A percentile compares a stretch with the other conserved stretches of the same genome.
Conservation (phyloP, 1,140 invertebrate genomes). For the Ceratosolen solmsi region DNA sequence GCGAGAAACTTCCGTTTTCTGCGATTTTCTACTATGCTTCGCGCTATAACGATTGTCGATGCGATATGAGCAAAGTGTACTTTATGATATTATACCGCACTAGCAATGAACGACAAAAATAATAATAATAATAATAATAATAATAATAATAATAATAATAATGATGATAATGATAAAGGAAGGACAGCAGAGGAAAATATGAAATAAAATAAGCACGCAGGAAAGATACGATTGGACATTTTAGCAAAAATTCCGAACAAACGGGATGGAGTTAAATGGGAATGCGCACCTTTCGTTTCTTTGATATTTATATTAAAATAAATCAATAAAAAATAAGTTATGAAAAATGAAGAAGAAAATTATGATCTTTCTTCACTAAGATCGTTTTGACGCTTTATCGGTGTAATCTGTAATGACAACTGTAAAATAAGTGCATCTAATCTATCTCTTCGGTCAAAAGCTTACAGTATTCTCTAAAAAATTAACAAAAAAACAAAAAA, state of each 20-base stretch:
- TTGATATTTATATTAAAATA: neutral
- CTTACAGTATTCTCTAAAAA: too few species aligned
- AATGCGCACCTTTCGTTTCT: conserved; percentile 10
- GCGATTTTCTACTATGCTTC: conserved; percentile 20
- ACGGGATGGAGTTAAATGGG: too few species aligned
- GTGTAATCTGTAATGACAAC: neutral
- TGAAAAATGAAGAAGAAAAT: neutral
- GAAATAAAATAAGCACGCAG: neutral
- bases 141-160: neutral
- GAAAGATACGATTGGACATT: neutral
- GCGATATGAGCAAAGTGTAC: conserved; percentile 39
- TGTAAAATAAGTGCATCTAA: conserved; percentile 7
- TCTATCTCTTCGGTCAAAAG: too few species aligned
- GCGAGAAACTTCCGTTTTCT: conserved; percentile 20
- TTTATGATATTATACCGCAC: conserved; percentile 35
- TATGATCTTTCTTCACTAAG: neutral
- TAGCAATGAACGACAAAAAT: conserved; percentile 26
- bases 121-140: conserved; percentile 27
- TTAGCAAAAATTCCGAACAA: neutral
- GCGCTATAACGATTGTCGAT: conserved; percentile 33
- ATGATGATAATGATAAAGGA: conserved; percentile 21
- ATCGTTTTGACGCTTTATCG: neutral
- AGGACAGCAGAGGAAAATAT: neutral
- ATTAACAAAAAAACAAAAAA: too few species aligned
- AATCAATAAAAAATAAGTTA: too few species aligned